Evolutionary conservation across 2,113 vertebrate genomes (phyloP), one percentile per base, ranked within the genome.

Genomic region (Plotosus lineatus): DNA sequence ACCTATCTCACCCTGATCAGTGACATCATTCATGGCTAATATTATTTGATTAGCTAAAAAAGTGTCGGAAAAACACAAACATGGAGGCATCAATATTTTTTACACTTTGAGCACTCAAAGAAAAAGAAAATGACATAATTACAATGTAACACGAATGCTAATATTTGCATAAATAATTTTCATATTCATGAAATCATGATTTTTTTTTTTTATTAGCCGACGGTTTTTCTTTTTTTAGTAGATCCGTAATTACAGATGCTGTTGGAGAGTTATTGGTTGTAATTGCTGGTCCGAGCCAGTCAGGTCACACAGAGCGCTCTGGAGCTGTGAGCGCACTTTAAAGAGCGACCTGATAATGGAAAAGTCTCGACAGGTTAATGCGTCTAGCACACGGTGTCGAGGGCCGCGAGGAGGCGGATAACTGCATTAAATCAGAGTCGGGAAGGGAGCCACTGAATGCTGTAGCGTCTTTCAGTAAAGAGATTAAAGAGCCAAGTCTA

Each of bases 351-450:
- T 3, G 44, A 50, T 72, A 72, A 72, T 72, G 26, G 68, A 72
- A 71, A 50, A 10, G 68, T 31, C 68, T 48, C 6, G 15, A 31
- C 44, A 71, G 68, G 68, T 71, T 71, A 71, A 71, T 71, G 44
- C 14, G 68, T 71, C 68, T 10, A 31, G 68, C 44, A 4, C 44
- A 3, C 68, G 7, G 26, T 31, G 68, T 71, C 42, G 7, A 50
- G 68, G 68, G 44, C 14, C 44, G 21, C 8, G 51, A 15, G 51
- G 50, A 56, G 50, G 73, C 12, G 23, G 73, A 75, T 40, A 38
- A 75, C 73, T 3, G 31, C 38, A 26, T 75, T 75, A 75, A 75
- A 55, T 75, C 36, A 58, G 44, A 38, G 10, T 6, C 11, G 23
- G 1, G 31, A 14, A 17, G 42, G n/a, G 68, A 46, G 15, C 4